Evolutionary conservation across 64 coral and sea anemone genomes (phyloP), one percentile per base, ranked within the genome.

Genomic region (Dendronephthya gigantea): DNA sequence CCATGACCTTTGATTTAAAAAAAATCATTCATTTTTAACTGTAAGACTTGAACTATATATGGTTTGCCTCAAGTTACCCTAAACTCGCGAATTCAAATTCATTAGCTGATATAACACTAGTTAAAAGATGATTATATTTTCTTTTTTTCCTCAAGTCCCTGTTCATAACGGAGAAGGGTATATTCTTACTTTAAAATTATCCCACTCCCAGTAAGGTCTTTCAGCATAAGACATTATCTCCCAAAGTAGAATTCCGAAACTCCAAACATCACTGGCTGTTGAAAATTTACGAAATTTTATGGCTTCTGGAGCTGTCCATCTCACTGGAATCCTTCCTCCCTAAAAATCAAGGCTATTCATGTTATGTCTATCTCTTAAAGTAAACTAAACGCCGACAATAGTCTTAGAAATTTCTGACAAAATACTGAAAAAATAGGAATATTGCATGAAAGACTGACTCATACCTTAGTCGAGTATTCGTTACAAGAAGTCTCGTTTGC

Each of bases 151-250:
- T n/a, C n/a, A n/a, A n/a, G n/a, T n/a, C n/a, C n/a, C n/a, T n/a
- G n/a, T n/a, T n/a, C n/a, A n/a, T n/a, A n/a, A n/a, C n/a, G n/a
- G n/a, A n/a, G n/a, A n/a, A n/a, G n/a, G n/a, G n/a, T n/a, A n/a
- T n/a, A n/a, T n/a, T n/a, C 41, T 82, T 86, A 90, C 89, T 39
- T 90, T 85, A 7, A 51, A 82, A 47, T 92, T 92, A 56, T 49
- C 82, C 91, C 91, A 93, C 23, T 86, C 88, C 91, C 91, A 93
- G 59, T 93, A 93, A 0, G 91, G 91, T 84, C 91, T 83, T 36
- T 90, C 91, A 22, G 37, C 49, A 83, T 90, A 93, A 10, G 91
- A 93, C 82, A 93, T 85, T 31, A 93, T 93, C 52, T 93, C 91
- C 91, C 91, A 93, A 40, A 93, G 23, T 36, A 93, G 36, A 76